phyloP scores from a whole-genome alignment of 2,888 invertebrate species.

The Aphidoletes aphidimyza region DNA sequence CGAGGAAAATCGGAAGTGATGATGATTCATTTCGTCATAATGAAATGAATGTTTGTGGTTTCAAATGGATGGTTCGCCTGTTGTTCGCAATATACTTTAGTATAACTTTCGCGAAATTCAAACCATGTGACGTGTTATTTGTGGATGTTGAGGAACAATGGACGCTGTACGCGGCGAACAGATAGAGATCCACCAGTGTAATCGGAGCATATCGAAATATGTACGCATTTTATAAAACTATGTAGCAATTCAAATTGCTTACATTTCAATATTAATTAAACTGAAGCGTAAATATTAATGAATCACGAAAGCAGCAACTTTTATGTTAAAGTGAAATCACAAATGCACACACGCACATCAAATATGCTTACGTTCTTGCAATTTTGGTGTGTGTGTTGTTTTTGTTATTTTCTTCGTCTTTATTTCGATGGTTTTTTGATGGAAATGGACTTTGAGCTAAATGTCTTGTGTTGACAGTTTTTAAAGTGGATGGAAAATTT shows the following conservation, averaged over 20 bases:
- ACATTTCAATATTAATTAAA: slow-evolving; percentile 2
- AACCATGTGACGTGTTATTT: background rate
- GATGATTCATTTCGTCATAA: background rate
- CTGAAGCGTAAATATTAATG: slow-evolving; percentile 14
- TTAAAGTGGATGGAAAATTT: too few species aligned
- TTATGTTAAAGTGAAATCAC: slow-evolving; percentile 19
- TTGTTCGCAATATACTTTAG: background rate
- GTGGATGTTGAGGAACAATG: background rate
- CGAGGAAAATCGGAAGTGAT: too few species aligned
- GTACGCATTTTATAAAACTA: too few species aligned
- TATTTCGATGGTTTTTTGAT: too few species aligned
- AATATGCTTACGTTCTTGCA: background rate
- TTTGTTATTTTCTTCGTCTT: too few species aligned
- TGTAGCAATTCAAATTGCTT: background rate
- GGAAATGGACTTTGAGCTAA: too few species aligned
- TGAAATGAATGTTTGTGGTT: background rate
- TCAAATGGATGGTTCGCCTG: too few species aligned
- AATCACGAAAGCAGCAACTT: slow-evolving; percentile 39
- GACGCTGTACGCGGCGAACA: background rate
- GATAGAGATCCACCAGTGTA: too few species aligned
- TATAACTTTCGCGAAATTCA: background rate
- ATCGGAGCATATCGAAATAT: slow-evolving; percentile 30
- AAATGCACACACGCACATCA: background rate
- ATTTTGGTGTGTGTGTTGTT: too few species aligned
- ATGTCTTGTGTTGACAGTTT: too few species aligned